Conservation (phyloP, 2,113 vertebrate genomes). For the Psilopogon haemacephalus region DNA sequence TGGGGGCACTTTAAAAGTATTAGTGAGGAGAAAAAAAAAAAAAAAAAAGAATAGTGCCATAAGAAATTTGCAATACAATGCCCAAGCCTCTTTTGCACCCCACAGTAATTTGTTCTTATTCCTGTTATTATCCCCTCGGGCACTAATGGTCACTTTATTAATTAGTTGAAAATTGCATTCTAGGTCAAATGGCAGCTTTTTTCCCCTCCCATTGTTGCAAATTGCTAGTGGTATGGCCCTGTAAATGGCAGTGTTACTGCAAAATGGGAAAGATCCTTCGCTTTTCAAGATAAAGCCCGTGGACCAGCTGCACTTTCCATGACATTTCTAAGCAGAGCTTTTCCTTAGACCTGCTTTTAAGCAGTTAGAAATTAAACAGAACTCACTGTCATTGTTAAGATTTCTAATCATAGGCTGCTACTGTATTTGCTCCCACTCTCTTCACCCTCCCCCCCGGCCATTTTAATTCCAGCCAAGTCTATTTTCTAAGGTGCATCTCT, state of each 20-base stretch:
- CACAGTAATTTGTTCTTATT: constrained; percentile 76
- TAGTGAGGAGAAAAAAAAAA: constrained; percentile 16
- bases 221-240: constrained; percentile 71
- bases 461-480: constrained; percentile 4
- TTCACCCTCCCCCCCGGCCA: background rate
- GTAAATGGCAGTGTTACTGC: constrained; percentile 68
- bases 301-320: constrained; percentile 72
- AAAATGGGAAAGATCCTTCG: constrained; percentile 73
- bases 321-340: constrained; percentile 62
- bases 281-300: constrained; percentile 70
- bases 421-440: constrained; percentile 40
- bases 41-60: constrained; percentile 62
- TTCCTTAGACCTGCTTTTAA: constrained; percentile 59
- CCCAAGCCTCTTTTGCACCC: constrained; percentile 66
- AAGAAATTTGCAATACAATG: constrained; percentile 79
- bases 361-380: constrained; percentile 62
- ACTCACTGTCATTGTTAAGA: constrained; percentile 50
- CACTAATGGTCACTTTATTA: constrained; percentile 80
- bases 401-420: constrained; percentile 55
- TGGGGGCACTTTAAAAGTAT: constrained; percentile 77
- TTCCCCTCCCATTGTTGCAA: constrained; percentile 71
- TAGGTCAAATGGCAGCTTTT: constrained; percentile 78
- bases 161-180: constrained; percentile 77
- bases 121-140: constrained; percentile 77
- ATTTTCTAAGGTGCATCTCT: constrained; percentile 37